A percentile compares a stretch with the other conserved stretches of the same genome.
Evolutionary conservation across 1,140 invertebrate species (phyloP).

Genomic region (Mizuhopecten yessoensis): DNA sequence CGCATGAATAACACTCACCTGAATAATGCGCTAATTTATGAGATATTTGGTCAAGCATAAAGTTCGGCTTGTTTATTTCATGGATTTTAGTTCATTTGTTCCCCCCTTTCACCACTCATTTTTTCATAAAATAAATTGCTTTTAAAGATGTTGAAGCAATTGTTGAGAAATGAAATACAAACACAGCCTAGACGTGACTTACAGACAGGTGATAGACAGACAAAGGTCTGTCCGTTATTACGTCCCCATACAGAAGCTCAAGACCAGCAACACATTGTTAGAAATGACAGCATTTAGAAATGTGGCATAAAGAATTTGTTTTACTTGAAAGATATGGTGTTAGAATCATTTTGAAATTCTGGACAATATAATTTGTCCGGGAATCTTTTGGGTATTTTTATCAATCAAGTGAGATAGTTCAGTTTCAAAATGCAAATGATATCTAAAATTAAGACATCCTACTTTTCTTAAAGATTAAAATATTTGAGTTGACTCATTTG

Average conservation of each 20-base stretch:
- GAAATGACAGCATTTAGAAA: not conserved
- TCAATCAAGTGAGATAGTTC: too few species aligned
- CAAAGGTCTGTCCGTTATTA: not conserved
- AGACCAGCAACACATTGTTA: not conserved
- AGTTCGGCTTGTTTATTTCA: not conserved
- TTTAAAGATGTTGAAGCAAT: not conserved
- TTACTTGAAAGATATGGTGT: too few species aligned
- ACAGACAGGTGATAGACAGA: too few species aligned
- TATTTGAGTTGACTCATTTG: not conserved
- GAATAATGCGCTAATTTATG: constrained; percentile 18
- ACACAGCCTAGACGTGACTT: not conserved
- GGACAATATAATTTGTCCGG: too few species aligned
- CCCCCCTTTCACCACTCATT: not conserved
- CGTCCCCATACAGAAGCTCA: not conserved
- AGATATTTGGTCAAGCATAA: constrained; percentile 28
- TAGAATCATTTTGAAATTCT: too few species aligned
- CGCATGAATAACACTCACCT: not conserved
- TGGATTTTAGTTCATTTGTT: not conserved
- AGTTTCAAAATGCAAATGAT: too few species aligned
- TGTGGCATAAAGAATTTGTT: too few species aligned
- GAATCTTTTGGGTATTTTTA: too few species aligned
- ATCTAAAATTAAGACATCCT: too few species aligned
- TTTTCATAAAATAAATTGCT: not conserved
- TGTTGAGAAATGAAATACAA: constrained; percentile 15
- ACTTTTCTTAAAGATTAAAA: not conserved